Percentiles rank a stretch among this genome's conserved stretches.
Evolutionary conservation across 2,797 vertebrate genomes (phyloP).

Genomic region (Fringilla coelebs): DNA sequence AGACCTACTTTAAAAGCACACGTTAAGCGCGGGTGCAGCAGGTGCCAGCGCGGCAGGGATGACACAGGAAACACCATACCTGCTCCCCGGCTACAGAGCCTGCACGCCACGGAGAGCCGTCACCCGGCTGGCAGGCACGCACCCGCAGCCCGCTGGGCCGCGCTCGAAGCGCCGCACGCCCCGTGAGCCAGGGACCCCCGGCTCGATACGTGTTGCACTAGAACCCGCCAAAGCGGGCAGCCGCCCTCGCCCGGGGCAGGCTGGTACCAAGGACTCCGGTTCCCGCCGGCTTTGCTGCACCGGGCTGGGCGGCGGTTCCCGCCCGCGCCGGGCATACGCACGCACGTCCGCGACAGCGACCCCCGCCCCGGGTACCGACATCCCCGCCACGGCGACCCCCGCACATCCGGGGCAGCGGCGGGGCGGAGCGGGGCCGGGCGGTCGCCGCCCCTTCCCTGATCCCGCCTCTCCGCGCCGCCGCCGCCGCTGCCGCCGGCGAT

Average conservation of each 20-base stretch:
- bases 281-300: background rate
- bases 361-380: no score
- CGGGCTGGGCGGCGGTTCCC: background rate
- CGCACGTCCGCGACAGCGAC: background rate
- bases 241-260: background rate
- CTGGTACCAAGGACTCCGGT: accelerated
- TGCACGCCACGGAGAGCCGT: background rate
- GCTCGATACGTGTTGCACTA: background rate
- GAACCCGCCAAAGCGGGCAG: background rate
- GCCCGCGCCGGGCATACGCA: background rate
- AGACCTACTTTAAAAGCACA: background rate
- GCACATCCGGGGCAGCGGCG: conserved; percentile 39
- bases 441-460: background rate
- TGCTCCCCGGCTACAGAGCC: background rate
- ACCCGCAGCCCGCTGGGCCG: background rate
- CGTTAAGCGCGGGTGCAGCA: background rate
- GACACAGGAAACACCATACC: background rate
- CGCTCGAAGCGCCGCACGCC: background rate
- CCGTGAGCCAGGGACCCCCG: background rate
- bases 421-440: background rate
- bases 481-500: background rate
- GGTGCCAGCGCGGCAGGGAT: background rate
- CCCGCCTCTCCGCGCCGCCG: conserved; percentile 27
- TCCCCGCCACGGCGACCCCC: background rate
- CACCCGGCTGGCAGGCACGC: background rate